Conservation (phyloP, 2,888 invertebrate genomes). For the Thumatha senex region DNA sequence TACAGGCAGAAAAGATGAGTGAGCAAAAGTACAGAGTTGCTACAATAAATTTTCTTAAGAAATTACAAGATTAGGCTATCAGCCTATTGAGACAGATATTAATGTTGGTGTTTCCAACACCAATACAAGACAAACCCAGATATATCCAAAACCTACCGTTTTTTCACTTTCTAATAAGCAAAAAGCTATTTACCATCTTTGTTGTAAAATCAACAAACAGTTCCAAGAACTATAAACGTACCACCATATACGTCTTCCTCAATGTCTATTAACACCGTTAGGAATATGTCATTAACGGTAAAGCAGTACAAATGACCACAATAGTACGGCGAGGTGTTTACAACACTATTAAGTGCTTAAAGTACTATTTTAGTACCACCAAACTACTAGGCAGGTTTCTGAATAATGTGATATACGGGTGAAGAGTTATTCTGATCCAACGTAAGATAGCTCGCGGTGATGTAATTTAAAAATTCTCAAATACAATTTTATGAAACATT, state of each 20-base stretch:
- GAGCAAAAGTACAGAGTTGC: no score
- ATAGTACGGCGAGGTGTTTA: slow-evolving; percentile 17
- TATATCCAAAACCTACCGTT: no score
- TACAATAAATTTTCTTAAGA: no score
- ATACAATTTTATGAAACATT: no score
- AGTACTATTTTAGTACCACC: slow-evolving; percentile 16
- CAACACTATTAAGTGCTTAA: slow-evolving; percentile 27
- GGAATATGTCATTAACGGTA: slow-evolving; percentile 38
- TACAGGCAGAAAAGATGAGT: no score
- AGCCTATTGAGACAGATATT: no score
- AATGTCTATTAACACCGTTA: slow-evolving; percentile 26
- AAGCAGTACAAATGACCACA: not conserved
- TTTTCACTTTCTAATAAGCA: not conserved
- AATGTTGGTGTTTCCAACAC: no score
- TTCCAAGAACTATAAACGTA: slow-evolving; percentile 3
- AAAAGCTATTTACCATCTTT: not conserved
- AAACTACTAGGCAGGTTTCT: slow-evolving; percentile 9
- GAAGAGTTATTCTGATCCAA: not conserved
- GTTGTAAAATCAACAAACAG: not conserved
- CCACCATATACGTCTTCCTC: slow-evolving; percentile 14
- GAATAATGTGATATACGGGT: not conserved
- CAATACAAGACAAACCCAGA: no score
- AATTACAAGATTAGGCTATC: no score
- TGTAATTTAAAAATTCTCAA: no score
- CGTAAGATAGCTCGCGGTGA: no score